Percentiles rank a stretch among this genome's conserved stretches.
phyloP scores from a whole-genome alignment of 2,797 vertebrate genomes.

The Periparus ater region DNA sequence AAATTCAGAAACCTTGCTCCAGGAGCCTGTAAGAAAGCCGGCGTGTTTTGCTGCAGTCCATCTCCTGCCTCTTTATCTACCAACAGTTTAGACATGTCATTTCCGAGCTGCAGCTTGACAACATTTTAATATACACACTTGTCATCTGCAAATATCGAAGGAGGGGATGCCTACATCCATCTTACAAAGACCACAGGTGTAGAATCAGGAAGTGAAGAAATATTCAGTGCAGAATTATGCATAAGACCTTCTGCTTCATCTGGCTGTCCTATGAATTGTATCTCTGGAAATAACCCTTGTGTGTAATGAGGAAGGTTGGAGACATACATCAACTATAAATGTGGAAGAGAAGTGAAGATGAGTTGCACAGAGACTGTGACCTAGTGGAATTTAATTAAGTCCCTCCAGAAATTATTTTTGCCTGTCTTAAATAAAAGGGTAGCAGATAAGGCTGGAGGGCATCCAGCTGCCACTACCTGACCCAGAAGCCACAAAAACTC shows the following conservation, averaged over 20 bases:
- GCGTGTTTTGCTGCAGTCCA: background rate
- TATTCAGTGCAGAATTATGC: background rate
- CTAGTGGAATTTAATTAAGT: background rate
- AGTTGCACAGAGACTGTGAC: background rate
- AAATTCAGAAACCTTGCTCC: background rate
- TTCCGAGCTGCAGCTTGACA: conserved; percentile 1
- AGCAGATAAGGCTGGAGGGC: background rate
- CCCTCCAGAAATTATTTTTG: background rate
- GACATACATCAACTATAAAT: background rate
- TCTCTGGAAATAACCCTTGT: background rate
- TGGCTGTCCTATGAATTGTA: background rate
- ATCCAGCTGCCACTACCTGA: background rate
- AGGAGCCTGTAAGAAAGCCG: background rate
- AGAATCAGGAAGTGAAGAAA: background rate
- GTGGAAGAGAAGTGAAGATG: background rate
- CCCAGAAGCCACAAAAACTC: background rate
- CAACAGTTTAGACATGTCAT: background rate
- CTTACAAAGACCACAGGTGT: background rate
- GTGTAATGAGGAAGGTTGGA: background rate
- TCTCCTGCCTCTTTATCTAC: background rate
- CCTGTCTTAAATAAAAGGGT: background rate
- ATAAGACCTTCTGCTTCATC: background rate
- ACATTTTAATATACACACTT: background rate
- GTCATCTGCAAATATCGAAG: background rate
- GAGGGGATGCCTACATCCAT: background rate